Evolutionary conservation across 2,113 vertebrate genomes (phyloP).

Genomic region (Mus musculus): DNA sequence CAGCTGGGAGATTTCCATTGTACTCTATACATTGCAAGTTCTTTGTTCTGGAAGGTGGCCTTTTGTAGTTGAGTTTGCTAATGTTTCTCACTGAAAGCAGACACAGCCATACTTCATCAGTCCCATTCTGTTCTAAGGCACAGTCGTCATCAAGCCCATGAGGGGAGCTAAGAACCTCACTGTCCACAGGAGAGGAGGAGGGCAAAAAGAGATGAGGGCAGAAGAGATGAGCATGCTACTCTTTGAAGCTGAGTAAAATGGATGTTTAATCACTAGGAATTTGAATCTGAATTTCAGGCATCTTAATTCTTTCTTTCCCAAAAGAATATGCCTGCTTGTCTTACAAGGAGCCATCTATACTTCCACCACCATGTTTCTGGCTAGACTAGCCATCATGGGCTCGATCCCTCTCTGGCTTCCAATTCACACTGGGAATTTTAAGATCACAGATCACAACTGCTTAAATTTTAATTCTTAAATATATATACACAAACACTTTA

Average conservation of each 20-base stretch:
- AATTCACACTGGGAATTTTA: neutral
- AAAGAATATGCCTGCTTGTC: neutral
- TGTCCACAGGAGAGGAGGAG: neutral
- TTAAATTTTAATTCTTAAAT: neutral
- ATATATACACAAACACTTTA: neutral
- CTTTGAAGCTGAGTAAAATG: neutral
- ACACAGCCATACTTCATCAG: conserved; percentile 58
- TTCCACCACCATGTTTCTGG: neutral
- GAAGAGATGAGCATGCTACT: neutral
- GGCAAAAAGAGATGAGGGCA: neutral
- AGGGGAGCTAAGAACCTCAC: neutral
- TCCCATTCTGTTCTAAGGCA: conserved; percentile 55
- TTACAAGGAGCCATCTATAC: neutral
- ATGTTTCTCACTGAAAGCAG: conserved; percentile 76
- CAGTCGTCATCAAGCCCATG: neutral
- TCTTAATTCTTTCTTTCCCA: neutral
- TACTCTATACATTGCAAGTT: conserved; percentile 82
- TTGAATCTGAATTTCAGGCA: conserved; percentile 9
- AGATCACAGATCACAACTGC: neutral
- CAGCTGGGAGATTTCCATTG: conserved; percentile 88
- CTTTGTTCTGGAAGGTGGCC: conserved; percentile 83
- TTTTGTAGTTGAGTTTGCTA: conserved; percentile 67
- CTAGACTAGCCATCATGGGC: neutral
- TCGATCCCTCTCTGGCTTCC: neutral
- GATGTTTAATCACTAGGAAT: neutral